Evolutionary conservation across 2,888 invertebrate species (phyloP).

Genomic region (Drosophila monieri): DNA sequence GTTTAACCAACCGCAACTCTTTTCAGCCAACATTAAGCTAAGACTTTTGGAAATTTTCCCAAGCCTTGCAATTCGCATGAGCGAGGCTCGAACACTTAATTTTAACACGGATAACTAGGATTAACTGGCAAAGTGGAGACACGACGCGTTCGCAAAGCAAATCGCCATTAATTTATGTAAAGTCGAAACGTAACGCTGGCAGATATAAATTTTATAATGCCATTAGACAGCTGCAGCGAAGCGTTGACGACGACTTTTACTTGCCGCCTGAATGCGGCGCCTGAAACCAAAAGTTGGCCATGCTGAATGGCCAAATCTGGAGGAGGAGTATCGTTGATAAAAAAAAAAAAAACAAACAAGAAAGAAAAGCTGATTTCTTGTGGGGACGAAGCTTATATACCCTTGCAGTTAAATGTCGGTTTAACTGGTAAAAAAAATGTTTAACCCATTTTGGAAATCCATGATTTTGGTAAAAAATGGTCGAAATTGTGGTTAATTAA

Average conservation of each 20-base stretch:
- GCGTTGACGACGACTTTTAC: conserved; percentile 66
- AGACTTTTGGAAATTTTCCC: conserved; percentile 21
- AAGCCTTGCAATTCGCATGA: conserved; percentile 14
- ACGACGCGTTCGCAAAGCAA: conserved; percentile 41
- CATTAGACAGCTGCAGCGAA: conserved; percentile 59
- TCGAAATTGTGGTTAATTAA: too few species aligned
- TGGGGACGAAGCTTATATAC: too few species aligned
- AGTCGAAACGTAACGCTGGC: conserved; percentile 61
- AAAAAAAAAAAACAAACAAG: conserved; percentile 20
- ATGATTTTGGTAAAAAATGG: too few species aligned
- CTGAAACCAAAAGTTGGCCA: conserved; percentile 71
- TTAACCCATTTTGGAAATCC: too few species aligned
- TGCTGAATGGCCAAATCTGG: conserved; percentile 44
- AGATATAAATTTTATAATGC: conserved; percentile 68
- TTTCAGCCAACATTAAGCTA: conserved; percentile 1
- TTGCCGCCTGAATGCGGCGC: conserved; percentile 42
- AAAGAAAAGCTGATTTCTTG: neutral
- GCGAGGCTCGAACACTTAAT: conserved; percentile 23
- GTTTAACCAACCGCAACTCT: conserved; percentile 1
- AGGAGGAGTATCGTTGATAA: conserved; percentile 27
- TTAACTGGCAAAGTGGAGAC: conserved; percentile 41
- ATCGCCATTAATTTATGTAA: conserved; percentile 65
- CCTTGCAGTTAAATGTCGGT: too few species aligned
- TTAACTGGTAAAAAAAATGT: too few species aligned
- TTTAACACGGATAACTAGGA: conserved; percentile 40